Evolutionary conservation across 2,888 invertebrate genomes (phyloP), one percentile per base, ranked within the genome.

Genomic region (Elegia similella): DNA sequence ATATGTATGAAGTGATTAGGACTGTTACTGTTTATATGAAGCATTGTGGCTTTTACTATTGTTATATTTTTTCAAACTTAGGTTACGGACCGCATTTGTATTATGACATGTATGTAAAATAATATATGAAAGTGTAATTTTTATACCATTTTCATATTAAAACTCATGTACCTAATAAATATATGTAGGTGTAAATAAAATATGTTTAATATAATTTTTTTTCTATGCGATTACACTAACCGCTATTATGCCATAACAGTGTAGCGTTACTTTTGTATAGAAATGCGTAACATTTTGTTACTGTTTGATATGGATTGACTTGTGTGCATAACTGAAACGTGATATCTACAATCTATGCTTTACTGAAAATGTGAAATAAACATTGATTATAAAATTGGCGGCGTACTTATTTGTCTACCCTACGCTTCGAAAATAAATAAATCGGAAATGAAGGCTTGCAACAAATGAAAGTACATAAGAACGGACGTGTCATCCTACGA

Each of bases 301-400:
- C 82, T 84, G 86, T 86, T 86, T 74, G 79, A 82, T 85, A 88
- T 88, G 82, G 82, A 84, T 87, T 88, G 85, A 86, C 78, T 82
- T 85, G 88, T 90, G 88, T 89, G 91, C 88, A 86, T 88, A 90
- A 89, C 84, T 79, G 81, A 88, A 88, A 85, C 86, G 91, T 91
- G 91, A 91, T 91, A 91, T 90, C 87, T 91, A 89, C 89, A 89
- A 88, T 87, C 84, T 88, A 89, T 90, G 89, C 90, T 91, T 90
- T 89, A 90, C 85, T 84, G 80, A 86, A 82, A 89, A 82, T 84
- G 88, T 90, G 83, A 90, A 88, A 89, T 89, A 90, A 91, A 90
- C 81, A 84, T 83, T 86, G 86, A 87, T 82, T 84, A 88, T 78
- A 84, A 82, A 75, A 72, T 52, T 62, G 52, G 15, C 8, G 23